A percentile compares a stretch with the other conserved stretches of the same genome.
These are phyloP conservation scores for Hemithea aestivaria DNA, from an alignment of 2,888 invertebrate species.

Conservation along the genomic window DNA sequence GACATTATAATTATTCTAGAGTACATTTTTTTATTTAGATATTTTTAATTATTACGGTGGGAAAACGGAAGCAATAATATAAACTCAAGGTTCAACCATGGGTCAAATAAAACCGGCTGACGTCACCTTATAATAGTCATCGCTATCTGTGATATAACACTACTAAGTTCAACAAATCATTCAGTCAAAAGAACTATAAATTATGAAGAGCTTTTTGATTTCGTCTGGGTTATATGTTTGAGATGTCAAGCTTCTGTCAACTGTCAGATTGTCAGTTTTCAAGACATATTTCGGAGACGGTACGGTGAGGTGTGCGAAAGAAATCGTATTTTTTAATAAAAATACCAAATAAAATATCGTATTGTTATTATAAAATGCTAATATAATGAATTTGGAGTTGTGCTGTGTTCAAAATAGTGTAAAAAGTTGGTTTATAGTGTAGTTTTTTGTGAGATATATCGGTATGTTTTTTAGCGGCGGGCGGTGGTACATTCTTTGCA, in stretches of 20 bases:
- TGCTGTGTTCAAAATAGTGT: constrained; percentile 36
- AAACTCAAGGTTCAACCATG: constrained; percentile 11
- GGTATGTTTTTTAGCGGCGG: not conserved
- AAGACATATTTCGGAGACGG: constrained; percentile 47
- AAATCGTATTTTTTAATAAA: constrained; percentile 24
- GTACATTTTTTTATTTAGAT: too few relatives aligned
- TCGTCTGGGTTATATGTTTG: constrained; percentile 4
- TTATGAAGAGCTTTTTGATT: constrained; percentile 22
- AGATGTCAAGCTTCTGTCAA: constrained; percentile 10
- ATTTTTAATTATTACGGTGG: too few relatives aligned
- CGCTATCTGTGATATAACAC: constrained; percentile 50
- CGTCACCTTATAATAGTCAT: constrained; percentile 23
- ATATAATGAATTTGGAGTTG: constrained; percentile 25
- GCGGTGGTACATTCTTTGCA: constrained; percentile 8
- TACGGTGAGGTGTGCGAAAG: constrained; percentile 37
- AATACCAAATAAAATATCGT: constrained; percentile 1
- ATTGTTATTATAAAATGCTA: constrained; percentile 1
- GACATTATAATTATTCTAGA: too few relatives aligned
- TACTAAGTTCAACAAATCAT: constrained; percentile 35
- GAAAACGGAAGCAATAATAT: constrained; percentile 7
- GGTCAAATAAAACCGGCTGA: constrained; percentile 12
- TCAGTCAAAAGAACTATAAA: constrained; percentile 1
- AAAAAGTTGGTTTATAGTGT: constrained; percentile 1
- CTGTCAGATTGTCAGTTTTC: constrained; percentile 44
- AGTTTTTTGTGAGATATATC: not conserved